Base-by-base conservation (phyloP, 2,888 invertebrate genomes). In the Gymnoscelis rufifasciata region DNA sequence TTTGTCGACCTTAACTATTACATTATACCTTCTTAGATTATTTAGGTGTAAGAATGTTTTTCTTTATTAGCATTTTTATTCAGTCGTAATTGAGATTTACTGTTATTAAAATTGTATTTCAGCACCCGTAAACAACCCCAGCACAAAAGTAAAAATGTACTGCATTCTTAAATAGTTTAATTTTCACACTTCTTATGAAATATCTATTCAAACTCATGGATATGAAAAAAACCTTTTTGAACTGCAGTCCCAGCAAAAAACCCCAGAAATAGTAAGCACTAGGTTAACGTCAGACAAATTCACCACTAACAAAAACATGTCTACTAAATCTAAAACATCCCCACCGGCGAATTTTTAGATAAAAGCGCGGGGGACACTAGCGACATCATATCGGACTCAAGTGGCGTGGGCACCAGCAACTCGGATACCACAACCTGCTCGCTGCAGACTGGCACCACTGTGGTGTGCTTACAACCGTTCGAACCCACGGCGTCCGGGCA, bases 321-420 rank as follows among this genome's bases (percentile, higher is more conserved):
- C n/a, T n/a, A 30, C 29, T 30, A 27, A 35, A 45, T 37, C 30
- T 46, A 36, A 42, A 46, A 11, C 38, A 38, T 3, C 19, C n/a
- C n/a, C 19, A 19, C 19, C 3, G 19, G 19, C 19, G 5, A 43
- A 38, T 63, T 74, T 65, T 70, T 66, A 96, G 96, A 96, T 91
- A 96, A 96, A 89, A 95, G 95, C 79, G 91, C 95, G 69, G 95
- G 95, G 55, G 96, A 96, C 78, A 93, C 94, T 59, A 95, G 95
- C 84, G 96, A 96, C 89, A 94, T 95, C 75, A 95, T 96, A 71
- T 96, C 95, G 82, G 96, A 97, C 87, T 96, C 96, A 69, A 95
- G 95, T 58, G 96, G 96, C 49, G 96, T 97, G 47, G 96, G 96
- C 56, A 96, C 96, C 28, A 93, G 93, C 66, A 95, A 94, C 79